Evolutionary conservation across 2,888 invertebrate species (phyloP), one percentile per base, ranked within the genome.

Genomic region (Thalpophila matura): DNA sequence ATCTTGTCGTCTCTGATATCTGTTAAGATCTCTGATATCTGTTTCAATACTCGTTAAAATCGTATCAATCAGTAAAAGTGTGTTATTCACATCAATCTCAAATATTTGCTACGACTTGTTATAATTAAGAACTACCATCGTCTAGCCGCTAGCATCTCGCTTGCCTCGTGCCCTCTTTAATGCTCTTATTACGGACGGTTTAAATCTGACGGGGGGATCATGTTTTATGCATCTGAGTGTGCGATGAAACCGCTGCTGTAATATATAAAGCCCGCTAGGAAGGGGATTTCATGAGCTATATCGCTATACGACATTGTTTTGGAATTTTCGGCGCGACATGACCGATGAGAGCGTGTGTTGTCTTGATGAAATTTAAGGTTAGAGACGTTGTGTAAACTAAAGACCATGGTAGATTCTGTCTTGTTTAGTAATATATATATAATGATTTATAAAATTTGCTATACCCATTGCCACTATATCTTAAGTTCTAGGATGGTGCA

Each of bases 151-250:
- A 79, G 75, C 83, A 81, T 84, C 82, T 83, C 81, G 76, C 72
- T 77, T 85, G 84, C 83, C 82, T 85, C 82, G 84, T 86, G 84
- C 82, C 86, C 86, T 82, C 86, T 85, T 87, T 92, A 91, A 93
- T 94, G 91, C 87, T 93, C 91, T 94, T 94, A 94, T 94, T 94
- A 93, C 93, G 87, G 89, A 88, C 89, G 91, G 93, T 92, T 94
- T 94, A 94, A 94, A 94, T 94, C 94, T 93, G 92, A 93, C 92
- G 92, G 84, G 80, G 86, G 89, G 89, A 91, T 94, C 94, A 94
- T 94, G 94, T 94, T 93, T 94, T 93, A 94, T 94, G 94, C 94
- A 94, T 94, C 90, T 89, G 85, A 89, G 91, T 89, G 89, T 87
- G 90, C 92, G 92, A 90, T 90, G 92, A 91, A 91, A 92, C 92